A percentile compares a stretch with the other conserved stretches of the same genome.
Evolutionary conservation across 2,797 vertebrate genomes (phyloP).

Genomic region (Chelon auratus): DNA sequence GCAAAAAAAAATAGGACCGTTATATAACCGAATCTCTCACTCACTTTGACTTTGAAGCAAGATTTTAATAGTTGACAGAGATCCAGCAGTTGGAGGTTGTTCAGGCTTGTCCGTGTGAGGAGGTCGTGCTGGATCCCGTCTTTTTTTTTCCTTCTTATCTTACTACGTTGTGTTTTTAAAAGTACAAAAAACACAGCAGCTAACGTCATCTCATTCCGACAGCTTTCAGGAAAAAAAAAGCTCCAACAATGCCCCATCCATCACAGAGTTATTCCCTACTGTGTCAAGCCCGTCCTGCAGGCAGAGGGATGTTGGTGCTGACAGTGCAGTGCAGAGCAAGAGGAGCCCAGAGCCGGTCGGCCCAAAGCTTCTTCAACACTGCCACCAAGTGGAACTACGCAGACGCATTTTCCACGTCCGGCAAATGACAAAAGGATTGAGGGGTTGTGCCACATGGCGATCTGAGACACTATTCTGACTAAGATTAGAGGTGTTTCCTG

Average conservation of each 20-base stretch:
- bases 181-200: background rate
- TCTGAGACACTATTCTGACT: too few species aligned
- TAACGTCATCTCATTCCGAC: background rate
- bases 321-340: background rate
- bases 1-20: background rate
- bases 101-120: background rate
- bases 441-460: too few species aligned
- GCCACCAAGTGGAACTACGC: background rate
- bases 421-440: too few species aligned
- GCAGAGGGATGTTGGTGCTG: background rate
- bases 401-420: too few species aligned
- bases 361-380: background rate
- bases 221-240: background rate
- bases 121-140: background rate
- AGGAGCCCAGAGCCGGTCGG: background rate
- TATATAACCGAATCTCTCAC: background rate
- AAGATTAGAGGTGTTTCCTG: too few species aligned
- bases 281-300: background rate
- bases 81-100: background rate
- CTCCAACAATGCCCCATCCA: background rate
- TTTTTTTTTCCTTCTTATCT: background rate
- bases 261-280: background rate
- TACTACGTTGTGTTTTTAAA: background rate
- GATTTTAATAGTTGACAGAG: background rate
- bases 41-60: background rate